Base-by-base conservation (phyloP, 2,113 vertebrate species). In the Chascanopsetta lugubris region DNA sequence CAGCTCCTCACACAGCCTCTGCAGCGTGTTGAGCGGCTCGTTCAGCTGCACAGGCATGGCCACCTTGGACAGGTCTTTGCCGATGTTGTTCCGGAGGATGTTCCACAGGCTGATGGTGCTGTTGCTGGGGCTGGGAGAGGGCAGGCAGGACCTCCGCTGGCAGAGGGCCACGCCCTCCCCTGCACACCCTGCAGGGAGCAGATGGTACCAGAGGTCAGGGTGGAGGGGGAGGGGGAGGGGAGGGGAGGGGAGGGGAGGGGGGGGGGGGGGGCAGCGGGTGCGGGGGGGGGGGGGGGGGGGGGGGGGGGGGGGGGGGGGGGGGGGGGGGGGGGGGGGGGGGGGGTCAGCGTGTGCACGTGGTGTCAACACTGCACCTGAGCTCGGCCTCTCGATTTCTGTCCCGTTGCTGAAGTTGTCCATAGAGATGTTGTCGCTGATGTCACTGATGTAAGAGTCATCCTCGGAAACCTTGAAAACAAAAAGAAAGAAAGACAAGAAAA, bases 41-140 rank as follows among this genome's bases (percentile, higher is more conserved):
- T 99, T 99, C 8, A 99, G 87, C 62, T 96, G 94, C 45, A 99
- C 97, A 0, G 97, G 97, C 97, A 99, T 99, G 32, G 96, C 93
- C 87, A 99, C 97, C 65, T 98, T 99, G 63, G 96, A 99, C 49
- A 99, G 90, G 76, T 99, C 97, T 86, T 99, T 99, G 21, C 97
- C 97, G 0, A 99, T 98, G 87, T 99, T 99, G 51, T 97, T 98
- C 55, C 93, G 94, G 64, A 99, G 93, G 82, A 99, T 99, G 88
- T 97, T 97, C 97, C 97, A 99, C 2, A 99, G 78, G 82, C 96
- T 98, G 90, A 99, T 91, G 83, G 90, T 94, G 72, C 94, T 96
- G 10, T 92, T 95, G 70, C 93, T 95, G 40, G 96, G 95, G 34
- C 95, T 92, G 0, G 94, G 92, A 0, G 94, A 93, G 0, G 96